A percentile compares a stretch with the other conserved stretches of the same genome.
phyloP scores from a whole-genome alignment of 2,113 vertebrate species.

The Cygnus atratus region DNA sequence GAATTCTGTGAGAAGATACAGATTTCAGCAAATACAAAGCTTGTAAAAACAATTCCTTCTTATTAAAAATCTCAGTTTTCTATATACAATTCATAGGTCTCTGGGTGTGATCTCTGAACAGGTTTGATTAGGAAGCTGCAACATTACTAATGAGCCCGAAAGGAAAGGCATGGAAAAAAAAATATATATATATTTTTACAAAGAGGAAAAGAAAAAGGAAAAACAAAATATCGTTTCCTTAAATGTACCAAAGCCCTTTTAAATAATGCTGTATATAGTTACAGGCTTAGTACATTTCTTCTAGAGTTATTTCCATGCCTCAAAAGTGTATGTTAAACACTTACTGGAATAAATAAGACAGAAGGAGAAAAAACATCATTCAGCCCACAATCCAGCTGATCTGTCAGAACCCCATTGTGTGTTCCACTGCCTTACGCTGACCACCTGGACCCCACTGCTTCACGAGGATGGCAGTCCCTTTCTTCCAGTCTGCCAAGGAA shows the following conservation, averaged over 20 bases:
- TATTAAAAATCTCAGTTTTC: background rate
- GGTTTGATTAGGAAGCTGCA: background rate
- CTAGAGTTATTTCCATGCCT: background rate
- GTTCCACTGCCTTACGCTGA: background rate
- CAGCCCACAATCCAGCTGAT: background rate
- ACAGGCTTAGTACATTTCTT: background rate
- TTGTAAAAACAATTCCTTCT: constrained; percentile 13
- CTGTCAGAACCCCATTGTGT: background rate
- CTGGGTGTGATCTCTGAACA: background rate
- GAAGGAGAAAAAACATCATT: background rate
- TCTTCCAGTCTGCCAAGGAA: background rate
- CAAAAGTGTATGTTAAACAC: background rate
- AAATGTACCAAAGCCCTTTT: background rate
- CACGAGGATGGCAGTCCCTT: background rate
- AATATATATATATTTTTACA: background rate
- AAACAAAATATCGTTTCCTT: background rate
- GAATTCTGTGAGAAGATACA: constrained; percentile 80
- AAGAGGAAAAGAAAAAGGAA: background rate
- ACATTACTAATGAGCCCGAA: background rate
- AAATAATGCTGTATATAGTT: background rate
- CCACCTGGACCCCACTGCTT: accelerated
- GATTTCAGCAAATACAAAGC: constrained; percentile 61
- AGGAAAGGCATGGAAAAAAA: background rate
- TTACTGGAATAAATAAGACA: background rate
- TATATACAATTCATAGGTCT: background rate